These are phyloP conservation scores for Trichoplusia ni DNA, from an alignment of 1,140 invertebrate species.

Conservation along the genomic window DNA sequence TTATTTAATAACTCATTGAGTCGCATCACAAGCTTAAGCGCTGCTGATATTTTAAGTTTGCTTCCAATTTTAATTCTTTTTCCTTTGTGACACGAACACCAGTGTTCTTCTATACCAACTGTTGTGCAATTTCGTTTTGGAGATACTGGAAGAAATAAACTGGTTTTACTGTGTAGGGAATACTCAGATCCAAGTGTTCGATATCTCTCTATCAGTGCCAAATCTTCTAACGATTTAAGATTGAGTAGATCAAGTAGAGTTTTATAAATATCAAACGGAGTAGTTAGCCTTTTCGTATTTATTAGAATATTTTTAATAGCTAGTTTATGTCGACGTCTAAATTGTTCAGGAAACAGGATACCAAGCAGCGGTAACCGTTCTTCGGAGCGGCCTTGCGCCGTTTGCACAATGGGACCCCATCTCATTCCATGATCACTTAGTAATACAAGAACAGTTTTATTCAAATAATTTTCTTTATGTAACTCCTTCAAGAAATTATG, in stretches of 20 bases:
- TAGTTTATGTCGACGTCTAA: conserved; percentile 83
- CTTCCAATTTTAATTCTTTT: conserved; percentile 71
- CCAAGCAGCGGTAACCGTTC: conserved; percentile 92
- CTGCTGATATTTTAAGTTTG: conserved; percentile 66
- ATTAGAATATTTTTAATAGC: conserved; percentile 83
- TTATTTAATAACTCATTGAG: conserved; percentile 83
- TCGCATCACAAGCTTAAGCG: conserved; percentile 80
- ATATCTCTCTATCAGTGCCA: conserved; percentile 28
- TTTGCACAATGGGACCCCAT: conserved; percentile 85
- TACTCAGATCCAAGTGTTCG: no score
- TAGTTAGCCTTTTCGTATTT: conserved; percentile 87
- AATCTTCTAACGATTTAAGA: conserved; percentile 33
- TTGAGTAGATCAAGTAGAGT: conserved; percentile 62
- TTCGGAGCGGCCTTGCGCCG: conserved; percentile 91
- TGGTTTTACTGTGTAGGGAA: conserved; percentile 82
- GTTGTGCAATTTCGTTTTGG: conserved; percentile 85
- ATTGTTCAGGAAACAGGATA: conserved; percentile 87
- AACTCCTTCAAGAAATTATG: conserved; percentile 81
- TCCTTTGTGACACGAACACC: conserved; percentile 88
- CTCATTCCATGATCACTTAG: conserved; percentile 95
- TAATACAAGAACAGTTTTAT: conserved; percentile 87
- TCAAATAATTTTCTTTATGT: conserved; percentile 79
- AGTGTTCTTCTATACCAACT: conserved; percentile 88
- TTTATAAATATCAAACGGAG: conserved; percentile 90
- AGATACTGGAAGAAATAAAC: conserved; percentile 86